Evolutionary conservation across 2,888 invertebrate genomes (phyloP).

Genomic region (Limnephilus marmoratus): DNA sequence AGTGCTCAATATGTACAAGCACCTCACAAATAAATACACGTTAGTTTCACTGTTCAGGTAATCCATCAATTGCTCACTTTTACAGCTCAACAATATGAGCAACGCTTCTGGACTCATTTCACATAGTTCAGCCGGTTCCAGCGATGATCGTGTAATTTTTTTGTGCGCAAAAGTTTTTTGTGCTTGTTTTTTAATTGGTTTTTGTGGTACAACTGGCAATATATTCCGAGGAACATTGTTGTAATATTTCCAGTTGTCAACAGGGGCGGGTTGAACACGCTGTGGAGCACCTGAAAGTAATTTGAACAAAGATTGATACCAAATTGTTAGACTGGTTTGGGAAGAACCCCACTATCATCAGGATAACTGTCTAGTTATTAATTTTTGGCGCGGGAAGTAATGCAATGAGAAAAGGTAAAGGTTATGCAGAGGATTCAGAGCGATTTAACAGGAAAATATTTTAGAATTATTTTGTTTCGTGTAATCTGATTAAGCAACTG

Average conservation of each 20-base stretch:
- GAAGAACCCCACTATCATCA: too few species aligned
- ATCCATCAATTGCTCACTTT: conserved; percentile 15
- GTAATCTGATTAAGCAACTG: neutral
- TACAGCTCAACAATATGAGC: neutral
- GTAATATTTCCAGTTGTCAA: neutral
- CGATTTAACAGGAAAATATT: neutral
- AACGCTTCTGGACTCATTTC: conserved; percentile 17
- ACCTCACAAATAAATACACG: conserved; percentile 35
- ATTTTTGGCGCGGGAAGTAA: too few species aligned
- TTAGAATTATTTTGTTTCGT: neutral
- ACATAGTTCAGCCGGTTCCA: neutral
- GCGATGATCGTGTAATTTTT: neutral
- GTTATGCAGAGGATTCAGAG: neutral
- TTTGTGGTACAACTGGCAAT: neutral
- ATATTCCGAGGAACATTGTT: neutral
- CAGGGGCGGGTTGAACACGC: neutral
- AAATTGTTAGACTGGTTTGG: neutral
- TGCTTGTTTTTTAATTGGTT: neutral
- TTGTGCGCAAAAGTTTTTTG: neutral
- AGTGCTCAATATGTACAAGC: conserved; percentile 5
- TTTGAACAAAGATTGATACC: neutral
- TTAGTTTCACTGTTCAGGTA: conserved; percentile 8
- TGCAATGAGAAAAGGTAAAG: neutral
- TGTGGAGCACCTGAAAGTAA: neutral
- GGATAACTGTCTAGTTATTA: too few species aligned